Evolutionary conservation across 1,140 invertebrate species (phyloP).

Genomic region (Drosophila busckii): DNA sequence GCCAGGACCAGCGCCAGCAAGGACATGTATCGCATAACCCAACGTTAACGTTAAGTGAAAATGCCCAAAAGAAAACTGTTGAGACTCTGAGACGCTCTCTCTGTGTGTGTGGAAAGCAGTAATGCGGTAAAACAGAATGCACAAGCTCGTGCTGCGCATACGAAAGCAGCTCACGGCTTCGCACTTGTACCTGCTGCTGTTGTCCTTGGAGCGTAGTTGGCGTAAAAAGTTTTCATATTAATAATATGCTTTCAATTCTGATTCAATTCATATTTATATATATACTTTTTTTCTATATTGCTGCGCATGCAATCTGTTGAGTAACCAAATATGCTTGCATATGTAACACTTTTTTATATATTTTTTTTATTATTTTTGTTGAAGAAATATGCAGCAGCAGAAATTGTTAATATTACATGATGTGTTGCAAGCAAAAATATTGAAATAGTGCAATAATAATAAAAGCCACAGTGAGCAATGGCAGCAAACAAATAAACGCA

Average conservation of each 20-base stretch:
- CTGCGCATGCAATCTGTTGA: no score
- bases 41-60: conserved; percentile 49
- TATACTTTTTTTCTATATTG: no score
- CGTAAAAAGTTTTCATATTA: no score
- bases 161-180: conserved; percentile 25
- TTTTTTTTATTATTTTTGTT: neutral
- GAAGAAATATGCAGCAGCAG: conserved; percentile 11
- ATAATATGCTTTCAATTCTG: no score
- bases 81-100: neutral
- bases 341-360: neutral
- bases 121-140: no score
- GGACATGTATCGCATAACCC: conserved; percentile 36
- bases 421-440: conserved; percentile 26
- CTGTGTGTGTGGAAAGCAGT: no score
- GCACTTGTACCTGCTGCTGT: conserved; percentile 17
- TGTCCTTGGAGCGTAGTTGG: neutral
- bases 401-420: conserved; percentile 34
- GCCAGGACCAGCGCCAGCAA: conserved; percentile 17
- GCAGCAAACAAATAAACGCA: conserved; percentile 4
- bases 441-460: conserved; percentile 51
- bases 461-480: conserved; percentile 27
- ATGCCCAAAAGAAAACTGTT: conserved; percentile 24
- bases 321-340: neutral
- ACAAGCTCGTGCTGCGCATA: no score
- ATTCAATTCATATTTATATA: no score